Evolutionary conservation across 2,113 vertebrate genomes (phyloP).

Genomic region (Shinisaurus crocodilurus): DNA sequence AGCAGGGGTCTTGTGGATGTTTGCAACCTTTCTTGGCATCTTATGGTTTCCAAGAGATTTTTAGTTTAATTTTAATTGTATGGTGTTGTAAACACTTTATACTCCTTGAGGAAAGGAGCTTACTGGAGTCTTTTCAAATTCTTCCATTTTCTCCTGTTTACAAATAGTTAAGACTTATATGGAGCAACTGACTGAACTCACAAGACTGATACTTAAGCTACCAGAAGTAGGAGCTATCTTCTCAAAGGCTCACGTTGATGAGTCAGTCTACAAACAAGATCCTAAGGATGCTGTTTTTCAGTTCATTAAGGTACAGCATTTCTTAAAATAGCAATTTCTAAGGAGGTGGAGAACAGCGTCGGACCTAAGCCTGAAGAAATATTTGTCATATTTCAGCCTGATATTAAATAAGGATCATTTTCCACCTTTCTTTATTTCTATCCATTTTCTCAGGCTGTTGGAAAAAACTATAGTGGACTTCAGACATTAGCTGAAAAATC

Average conservation of each 20-base stretch:
- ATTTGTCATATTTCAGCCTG: neutral
- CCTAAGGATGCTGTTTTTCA: constrained; percentile 82
- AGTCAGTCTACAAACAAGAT: constrained; percentile 76
- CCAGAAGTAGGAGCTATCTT: constrained; percentile 88
- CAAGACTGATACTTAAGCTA: constrained; percentile 88
- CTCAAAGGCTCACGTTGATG: constrained; percentile 77
- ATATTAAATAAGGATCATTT: neutral
- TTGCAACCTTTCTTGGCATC: neutral
- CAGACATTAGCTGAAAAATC: constrained; percentile 89
- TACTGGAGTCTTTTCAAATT: constrained; percentile 43
- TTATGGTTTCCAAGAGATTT: constrained; percentile 40
- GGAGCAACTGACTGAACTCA: constrained; percentile 90
- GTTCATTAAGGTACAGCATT: constrained; percentile 89
- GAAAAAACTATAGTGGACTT: constrained; percentile 82
- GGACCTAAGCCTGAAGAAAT: constrained; percentile 2
- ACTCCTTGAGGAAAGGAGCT: neutral
- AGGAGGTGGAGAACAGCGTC: constrained; percentile 7
- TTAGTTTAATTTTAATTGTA: constrained; percentile 2
- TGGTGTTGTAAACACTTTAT: constrained; percentile 3
- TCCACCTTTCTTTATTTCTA: neutral
- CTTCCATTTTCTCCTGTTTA: constrained; percentile 46
- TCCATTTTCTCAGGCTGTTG: constrained; percentile 84
- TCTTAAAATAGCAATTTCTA: constrained; percentile 37
- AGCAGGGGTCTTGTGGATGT: neutral
- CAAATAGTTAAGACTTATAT: constrained; percentile 80